A percentile compares a stretch with the other conserved stretches of the same genome.
Conservation (phyloP, 2,888 invertebrate species). For the Stenurella melanura region DNA sequence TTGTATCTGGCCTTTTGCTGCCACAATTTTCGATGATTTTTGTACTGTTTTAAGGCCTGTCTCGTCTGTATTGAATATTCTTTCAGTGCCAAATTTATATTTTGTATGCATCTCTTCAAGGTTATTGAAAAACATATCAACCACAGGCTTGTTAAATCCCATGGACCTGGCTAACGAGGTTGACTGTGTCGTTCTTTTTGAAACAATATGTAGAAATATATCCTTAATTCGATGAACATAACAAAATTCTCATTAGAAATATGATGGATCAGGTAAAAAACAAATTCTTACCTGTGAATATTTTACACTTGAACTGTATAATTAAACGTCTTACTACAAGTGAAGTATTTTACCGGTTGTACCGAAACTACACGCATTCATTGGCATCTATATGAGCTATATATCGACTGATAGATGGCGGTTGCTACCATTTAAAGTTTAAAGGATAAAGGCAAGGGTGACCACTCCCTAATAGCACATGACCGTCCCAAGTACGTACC, state of each 20-base stretch:
- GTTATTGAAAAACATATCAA: neutral
- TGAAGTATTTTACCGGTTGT: too few relatives aligned
- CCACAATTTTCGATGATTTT: constrained; percentile 29
- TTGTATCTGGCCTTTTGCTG: constrained; percentile 35
- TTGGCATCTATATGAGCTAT: too few relatives aligned
- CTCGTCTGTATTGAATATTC: constrained; percentile 47
- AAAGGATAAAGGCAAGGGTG: neutral
- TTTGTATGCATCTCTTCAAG: neutral
- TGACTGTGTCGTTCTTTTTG: neutral
- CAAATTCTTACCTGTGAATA: neutral
- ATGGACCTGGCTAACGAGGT: neutral
- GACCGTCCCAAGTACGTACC: too few relatives aligned
- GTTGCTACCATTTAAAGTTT: neutral
- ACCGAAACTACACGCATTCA: too few relatives aligned
- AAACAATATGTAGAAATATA: neutral
- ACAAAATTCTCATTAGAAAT: neutral
- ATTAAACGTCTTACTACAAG: too few relatives aligned
- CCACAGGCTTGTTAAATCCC: neutral
- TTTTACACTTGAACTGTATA: neutral
- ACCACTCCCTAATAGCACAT: too few relatives aligned
- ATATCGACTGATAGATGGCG: neutral
- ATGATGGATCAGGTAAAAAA: neutral
- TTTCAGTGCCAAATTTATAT: neutral
- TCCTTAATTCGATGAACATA: neutral
- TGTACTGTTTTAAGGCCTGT: constrained; percentile 27